These are phyloP conservation scores for Phaenicophaeus curvirostris DNA, from an alignment of 2,797 vertebrate species.

Conservation along the genomic window DNA sequence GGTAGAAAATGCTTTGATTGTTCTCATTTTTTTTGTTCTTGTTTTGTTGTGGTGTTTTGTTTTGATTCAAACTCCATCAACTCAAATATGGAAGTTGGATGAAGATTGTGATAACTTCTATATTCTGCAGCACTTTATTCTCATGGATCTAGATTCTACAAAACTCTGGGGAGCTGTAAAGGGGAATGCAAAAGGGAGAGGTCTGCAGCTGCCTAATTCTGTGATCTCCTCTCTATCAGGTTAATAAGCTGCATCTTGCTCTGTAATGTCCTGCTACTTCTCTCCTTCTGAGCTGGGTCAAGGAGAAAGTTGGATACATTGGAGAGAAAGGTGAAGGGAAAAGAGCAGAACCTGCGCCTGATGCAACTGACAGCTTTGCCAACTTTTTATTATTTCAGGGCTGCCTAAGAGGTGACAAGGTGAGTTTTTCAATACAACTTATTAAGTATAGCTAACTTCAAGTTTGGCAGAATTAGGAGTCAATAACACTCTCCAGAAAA, in stretches of 20 bases:
- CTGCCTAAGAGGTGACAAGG: not conserved
- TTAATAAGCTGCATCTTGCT: not conserved
- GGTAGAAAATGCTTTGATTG: not conserved
- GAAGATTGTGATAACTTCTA: not conserved
- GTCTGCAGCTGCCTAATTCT: not conserved
- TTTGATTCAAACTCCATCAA: not conserved
- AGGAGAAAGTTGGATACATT: not conserved
- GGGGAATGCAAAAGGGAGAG: not conserved
- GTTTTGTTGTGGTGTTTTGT: not conserved
- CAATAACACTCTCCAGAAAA: not conserved
- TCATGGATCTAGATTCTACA: not conserved
- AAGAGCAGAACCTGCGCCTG: not conserved
- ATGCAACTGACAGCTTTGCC: rapidly evolving
- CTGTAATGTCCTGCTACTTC: not conserved
- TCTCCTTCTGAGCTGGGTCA: not conserved
- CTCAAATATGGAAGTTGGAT: not conserved
- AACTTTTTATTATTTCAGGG: not conserved
- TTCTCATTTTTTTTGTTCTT: not conserved
- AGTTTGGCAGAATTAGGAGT: not conserved
- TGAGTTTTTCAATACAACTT: not conserved
- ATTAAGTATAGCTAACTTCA: not conserved
- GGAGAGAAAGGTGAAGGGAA: not conserved
- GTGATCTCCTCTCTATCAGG: not conserved
- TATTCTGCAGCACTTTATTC: not conserved
- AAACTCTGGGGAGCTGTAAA: not conserved